Conservation (phyloP, 2,888 invertebrate genomes). For the Agrotis puta region DNA sequence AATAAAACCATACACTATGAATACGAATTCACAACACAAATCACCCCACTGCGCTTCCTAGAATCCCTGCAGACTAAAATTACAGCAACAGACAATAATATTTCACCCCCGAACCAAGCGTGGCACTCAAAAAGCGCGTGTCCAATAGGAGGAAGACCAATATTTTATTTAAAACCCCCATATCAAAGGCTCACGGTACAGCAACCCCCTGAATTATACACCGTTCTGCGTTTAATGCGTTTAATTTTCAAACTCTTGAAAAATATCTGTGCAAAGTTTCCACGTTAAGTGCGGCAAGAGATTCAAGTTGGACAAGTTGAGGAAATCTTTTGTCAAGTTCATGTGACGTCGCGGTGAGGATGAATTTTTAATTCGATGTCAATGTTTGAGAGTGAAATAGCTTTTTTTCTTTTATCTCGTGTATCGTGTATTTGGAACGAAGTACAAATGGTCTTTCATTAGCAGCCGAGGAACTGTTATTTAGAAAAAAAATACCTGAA, state of each 20-base stretch:
- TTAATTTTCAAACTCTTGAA: conserved; percentile 83
- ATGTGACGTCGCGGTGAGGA: conserved; percentile 70
- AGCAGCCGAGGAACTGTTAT: too few relatives aligned
- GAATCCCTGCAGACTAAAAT: conserved; percentile 12
- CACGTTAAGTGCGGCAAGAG: conserved; percentile 69
- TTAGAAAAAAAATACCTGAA: not conserved
- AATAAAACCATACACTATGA: conserved; percentile 3
- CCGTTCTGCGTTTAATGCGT: conserved; percentile 81
- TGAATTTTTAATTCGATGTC: conserved; percentile 73
- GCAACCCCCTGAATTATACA: conserved; percentile 77
- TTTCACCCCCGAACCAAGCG: conserved; percentile 37
- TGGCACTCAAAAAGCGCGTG: conserved; percentile 54
- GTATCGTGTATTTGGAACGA: not conserved
- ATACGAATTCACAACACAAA: conserved; percentile 27
- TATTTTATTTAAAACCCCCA: conserved; percentile 82
- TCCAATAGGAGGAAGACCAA: conserved; percentile 66
- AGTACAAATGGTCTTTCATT: not conserved
- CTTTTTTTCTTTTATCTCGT: conserved; percentile 6
- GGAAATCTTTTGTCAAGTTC: conserved; percentile 69
- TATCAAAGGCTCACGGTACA: conserved; percentile 73
- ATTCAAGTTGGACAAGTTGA: conserved; percentile 66
- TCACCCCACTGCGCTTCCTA: not conserved
- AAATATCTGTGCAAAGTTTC: conserved; percentile 78
- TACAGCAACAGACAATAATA: conserved; percentile 47
- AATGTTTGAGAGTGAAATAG: conserved; percentile 25